phyloP scores from a whole-genome alignment of 2,797 vertebrate genomes.

The Enteromius thamalakanensis region DNA sequence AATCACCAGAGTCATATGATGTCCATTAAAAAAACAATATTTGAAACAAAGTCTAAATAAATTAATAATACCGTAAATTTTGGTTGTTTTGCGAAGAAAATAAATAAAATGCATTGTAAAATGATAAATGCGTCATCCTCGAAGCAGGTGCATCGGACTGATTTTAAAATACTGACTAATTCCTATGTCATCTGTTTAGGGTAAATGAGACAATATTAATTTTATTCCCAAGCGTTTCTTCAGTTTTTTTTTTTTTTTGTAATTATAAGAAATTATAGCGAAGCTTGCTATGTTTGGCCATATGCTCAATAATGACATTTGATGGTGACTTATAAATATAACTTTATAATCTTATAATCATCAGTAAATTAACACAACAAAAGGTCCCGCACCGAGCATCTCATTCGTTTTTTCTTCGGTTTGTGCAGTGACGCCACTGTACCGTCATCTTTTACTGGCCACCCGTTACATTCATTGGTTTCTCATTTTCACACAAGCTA shows the following conservation, averaged over 20 bases:
- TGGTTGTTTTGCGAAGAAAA: not conserved
- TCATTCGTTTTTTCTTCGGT: constrained; percentile 75
- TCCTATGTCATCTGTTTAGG: not conserved
- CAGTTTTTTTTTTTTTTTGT: not conserved
- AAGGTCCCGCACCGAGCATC: constrained; percentile 60
- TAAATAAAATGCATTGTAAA: not conserved
- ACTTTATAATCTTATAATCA: constrained; percentile 25
- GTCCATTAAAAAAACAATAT: not conserved
- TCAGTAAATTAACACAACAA: constrained; percentile 31
- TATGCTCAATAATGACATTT: not conserved
- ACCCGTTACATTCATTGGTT: constrained; percentile 67
- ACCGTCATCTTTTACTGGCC: constrained; percentile 73
- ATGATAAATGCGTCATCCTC: not conserved
- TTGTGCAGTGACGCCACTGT: constrained; percentile 78
- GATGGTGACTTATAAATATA: not conserved
- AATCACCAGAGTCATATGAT: not conserved
- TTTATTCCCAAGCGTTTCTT: not conserved
- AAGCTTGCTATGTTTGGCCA: not conserved
- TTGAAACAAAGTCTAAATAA: not conserved
- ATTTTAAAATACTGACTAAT: not conserved
- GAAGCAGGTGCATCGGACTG: not conserved
- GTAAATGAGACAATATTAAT: not conserved
- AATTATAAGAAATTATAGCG: not conserved
- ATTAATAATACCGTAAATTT: not conserved
- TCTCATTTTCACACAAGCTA: constrained; percentile 75